Conservation (phyloP, 2,113 vertebrate genomes). For the Calidris pugnax region DNA sequence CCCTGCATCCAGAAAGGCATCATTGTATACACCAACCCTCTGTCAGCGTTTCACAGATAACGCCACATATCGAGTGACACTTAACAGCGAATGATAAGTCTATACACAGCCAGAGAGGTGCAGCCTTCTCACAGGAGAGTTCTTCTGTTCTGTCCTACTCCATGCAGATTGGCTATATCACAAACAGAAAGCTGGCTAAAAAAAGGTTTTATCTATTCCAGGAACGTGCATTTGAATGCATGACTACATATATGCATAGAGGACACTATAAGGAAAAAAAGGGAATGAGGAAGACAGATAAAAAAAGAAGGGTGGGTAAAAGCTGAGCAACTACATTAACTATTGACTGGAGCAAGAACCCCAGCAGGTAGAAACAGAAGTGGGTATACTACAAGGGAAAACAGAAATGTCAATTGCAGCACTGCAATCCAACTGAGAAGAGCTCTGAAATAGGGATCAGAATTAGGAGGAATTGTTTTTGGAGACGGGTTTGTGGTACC, state of each 20-base stretch:
- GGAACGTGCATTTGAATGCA: background rate
- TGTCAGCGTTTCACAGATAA: background rate
- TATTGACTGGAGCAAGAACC: background rate
- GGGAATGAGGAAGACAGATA: background rate
- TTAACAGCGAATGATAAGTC: background rate
- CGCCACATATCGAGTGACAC: fast-evolving
- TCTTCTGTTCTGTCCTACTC: background rate
- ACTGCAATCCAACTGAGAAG: background rate
- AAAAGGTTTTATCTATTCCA: background rate
- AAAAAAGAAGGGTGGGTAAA: background rate
- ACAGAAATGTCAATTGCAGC: background rate
- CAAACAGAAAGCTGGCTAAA: background rate
- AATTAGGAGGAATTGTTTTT: background rate
- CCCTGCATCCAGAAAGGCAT: background rate
- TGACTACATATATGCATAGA: background rate
- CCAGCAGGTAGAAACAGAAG: background rate
- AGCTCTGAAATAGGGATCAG: background rate
- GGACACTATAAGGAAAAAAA: background rate
- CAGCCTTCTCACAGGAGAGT: background rate
- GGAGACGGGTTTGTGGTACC: background rate
- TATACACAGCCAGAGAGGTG: background rate
- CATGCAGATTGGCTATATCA: background rate
- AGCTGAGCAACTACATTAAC: background rate
- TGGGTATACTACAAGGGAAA: background rate
- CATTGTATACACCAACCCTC: background rate